These are phyloP conservation scores for Aspidoscelis tigris DNA, from an alignment of 2,113 vertebrate species.

Conservation along the genomic window DNA sequence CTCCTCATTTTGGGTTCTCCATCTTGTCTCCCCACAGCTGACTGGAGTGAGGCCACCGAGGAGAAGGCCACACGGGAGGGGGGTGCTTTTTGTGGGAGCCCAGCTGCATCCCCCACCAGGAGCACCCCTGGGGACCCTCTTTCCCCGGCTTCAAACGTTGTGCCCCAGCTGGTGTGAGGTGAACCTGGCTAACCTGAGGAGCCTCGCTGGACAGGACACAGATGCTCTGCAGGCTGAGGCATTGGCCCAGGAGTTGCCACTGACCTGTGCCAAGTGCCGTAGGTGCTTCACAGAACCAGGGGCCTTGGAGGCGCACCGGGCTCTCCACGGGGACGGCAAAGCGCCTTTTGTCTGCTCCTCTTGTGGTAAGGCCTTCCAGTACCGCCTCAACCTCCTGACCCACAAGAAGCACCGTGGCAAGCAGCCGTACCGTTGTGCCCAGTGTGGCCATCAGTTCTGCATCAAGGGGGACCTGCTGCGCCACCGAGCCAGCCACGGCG, in stretches of 20 bases:
- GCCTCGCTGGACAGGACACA: too few relatives aligned
- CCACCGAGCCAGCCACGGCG: constrained; percentile 86
- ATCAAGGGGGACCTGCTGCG: constrained; percentile 83
- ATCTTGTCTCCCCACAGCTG: not conserved
- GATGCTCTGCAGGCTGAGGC: not conserved
- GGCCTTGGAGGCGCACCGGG: not conserved
- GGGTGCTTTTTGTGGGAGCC: accelerated
- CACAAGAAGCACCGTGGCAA: constrained; percentile 70
- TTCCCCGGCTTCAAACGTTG: accelerated
- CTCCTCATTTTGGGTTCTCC: not conserved
- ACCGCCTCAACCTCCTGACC: constrained; percentile 68
- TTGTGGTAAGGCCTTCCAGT: constrained; percentile 76
- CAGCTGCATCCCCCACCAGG: accelerated
- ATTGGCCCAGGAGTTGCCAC: accelerated
- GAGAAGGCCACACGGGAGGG: accelerated
- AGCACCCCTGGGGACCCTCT: accelerated
- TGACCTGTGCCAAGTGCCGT: not conserved
- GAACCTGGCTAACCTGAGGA: too few relatives aligned
- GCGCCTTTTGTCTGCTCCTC: constrained; percentile 79
- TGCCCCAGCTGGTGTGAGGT: not conserved
- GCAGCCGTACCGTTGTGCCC: constrained; percentile 52
- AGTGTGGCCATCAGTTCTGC: constrained; percentile 69
- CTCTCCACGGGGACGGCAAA: not conserved
- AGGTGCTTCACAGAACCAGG: not conserved
- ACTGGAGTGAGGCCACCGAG: accelerated